A percentile compares a stretch with the other conserved stretches of the same genome.
These are phyloP conservation scores for Orestias chungarensis DNA, from an alignment of 2,797 vertebrate species.

Conservation along the genomic window DNA sequence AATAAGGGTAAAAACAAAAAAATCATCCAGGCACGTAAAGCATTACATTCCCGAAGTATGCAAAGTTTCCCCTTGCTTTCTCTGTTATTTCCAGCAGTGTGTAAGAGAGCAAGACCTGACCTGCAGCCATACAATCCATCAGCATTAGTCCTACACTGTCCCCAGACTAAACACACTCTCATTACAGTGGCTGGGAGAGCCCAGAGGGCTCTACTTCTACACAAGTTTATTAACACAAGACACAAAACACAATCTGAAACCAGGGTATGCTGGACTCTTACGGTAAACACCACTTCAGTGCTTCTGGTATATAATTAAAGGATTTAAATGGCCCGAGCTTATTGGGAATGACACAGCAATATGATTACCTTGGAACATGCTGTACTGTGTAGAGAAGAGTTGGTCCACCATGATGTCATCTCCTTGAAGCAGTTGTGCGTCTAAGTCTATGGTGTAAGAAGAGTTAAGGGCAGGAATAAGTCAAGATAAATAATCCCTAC, in stretches of 20 bases:
- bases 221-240: slow-evolving; percentile 83
- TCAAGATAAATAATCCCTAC: slow-evolving; percentile 29
- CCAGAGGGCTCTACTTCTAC: slow-evolving; percentile 66
- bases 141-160: slow-evolving; percentile 80
- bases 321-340: slow-evolving; percentile 65
- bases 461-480: slow-evolving; percentile 37
- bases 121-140: slow-evolving; percentile 82
- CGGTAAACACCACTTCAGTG: slow-evolving; percentile 69
- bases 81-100: slow-evolving; percentile 29
- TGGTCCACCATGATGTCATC: slow-evolving; percentile 73
- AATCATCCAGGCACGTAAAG: slow-evolving; percentile 12
- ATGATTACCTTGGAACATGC: slow-evolving; percentile 67
- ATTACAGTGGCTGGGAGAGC: slow-evolving; percentile 77
- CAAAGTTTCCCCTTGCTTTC: slow-evolving; percentile 38
- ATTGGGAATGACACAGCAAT: slow-evolving; percentile 72
- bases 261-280: slow-evolving; percentile 54
- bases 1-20: slow-evolving; percentile 21
- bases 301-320: slow-evolving; percentile 72
- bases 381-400: slow-evolving; percentile 55
- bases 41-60: slow-evolving; percentile 25
- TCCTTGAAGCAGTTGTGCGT: slow-evolving; percentile 48
- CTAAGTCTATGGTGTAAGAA: slow-evolving; percentile 34
- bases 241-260: slow-evolving; percentile 70
- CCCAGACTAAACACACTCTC: slow-evolving; percentile 87
- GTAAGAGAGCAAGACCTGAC: slow-evolving; percentile 75